Base-by-base conservation (phyloP, 2,113 vertebrate species). In the Brachypodius melanocephalos region DNA sequence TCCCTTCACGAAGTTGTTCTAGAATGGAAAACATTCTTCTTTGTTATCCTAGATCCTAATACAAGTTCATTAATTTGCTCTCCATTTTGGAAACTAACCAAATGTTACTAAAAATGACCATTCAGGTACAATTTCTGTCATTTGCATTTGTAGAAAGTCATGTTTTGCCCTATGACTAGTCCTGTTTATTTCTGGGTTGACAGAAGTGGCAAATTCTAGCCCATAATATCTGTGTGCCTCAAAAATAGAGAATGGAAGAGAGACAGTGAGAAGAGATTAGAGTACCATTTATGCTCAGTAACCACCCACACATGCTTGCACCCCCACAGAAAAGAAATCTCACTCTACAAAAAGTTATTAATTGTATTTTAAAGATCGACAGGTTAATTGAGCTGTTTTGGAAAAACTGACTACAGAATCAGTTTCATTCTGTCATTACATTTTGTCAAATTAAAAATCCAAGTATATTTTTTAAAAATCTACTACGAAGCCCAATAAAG, bases 131-230 rank as follows among this genome's bases (percentile, higher is more conserved):
- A 22, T 76, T 95, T 74, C 34, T 85, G 73, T 88, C 74, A 83
- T 32, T 89, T 82, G 31, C 46, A 81, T 84, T 83, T 79, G 72
- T 42, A 85, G 29, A 34, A 91, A 90, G 61, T 84, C 73, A 57
- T 72, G 49, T 87, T 95, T 89, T 95, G 73, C 89, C 89, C 91
- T 92, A 51, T 95, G 93, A 92, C 86, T 90, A 86, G 65, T 84
- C 24, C 19, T 86, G 61, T 84, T 93, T 96, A 95, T 97, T 90
- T 93, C 84, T 95, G 74, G 22, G 24, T 63, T 88, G 74, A 89
- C 71, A 85, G 46, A 87, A 95, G 71, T 58, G 67, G 84, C 58
- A 95, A 68, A 76, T 85, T 94, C 49, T 85, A 85, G 71, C 46
- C 93, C 51, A 58, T 78, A 49, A 75, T 94, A 84, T 85, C 79